Percentiles rank a stretch among this genome's conserved stretches.
Conservation (phyloP, 2,888 invertebrate species). For the Eilema griseolum region DNA sequence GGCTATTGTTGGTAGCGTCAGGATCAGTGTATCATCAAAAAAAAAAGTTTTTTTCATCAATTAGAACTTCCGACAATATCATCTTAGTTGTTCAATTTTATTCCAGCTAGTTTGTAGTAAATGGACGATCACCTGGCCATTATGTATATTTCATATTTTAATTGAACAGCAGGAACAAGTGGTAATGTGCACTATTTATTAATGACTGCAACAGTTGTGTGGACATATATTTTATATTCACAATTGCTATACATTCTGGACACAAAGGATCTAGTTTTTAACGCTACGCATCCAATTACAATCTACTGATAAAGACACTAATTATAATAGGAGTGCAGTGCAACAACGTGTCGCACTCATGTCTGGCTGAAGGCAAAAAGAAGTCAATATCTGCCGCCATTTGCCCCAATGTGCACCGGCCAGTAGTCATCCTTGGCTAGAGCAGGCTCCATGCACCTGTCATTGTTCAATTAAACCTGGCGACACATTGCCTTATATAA, state of each 20-base stretch:
- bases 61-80: neutral
- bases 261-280: constrained; percentile 65
- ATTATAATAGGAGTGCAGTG: constrained; percentile 76
- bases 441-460: constrained; percentile 76
- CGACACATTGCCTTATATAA: constrained; percentile 81
- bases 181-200: constrained; percentile 29
- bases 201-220: constrained; percentile 38
- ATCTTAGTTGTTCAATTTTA: neutral
- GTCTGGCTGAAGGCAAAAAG: constrained; percentile 68
- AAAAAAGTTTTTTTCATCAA: too few relatives aligned
- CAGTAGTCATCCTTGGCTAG: constrained; percentile 81
- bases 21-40: too few relatives aligned
- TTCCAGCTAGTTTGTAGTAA: neutral
- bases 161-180: constrained; percentile 4
- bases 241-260: constrained; percentile 47
- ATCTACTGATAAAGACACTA: constrained; percentile 76
- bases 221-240: constrained; percentile 35
- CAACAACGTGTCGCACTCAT: constrained; percentile 55
- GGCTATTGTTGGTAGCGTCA: too few relatives aligned
- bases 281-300: constrained; percentile 70
- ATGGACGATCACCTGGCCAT: neutral
- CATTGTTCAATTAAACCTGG: constrained; percentile 79
- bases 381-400: constrained; percentile 70
- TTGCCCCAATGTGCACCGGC: constrained; percentile 71
- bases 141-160: constrained; percentile 5